Percentiles rank a stretch among this genome's conserved stretches.
phyloP scores from a whole-genome alignment of 2,888 invertebrate genomes.

The Automeris io region DNA sequence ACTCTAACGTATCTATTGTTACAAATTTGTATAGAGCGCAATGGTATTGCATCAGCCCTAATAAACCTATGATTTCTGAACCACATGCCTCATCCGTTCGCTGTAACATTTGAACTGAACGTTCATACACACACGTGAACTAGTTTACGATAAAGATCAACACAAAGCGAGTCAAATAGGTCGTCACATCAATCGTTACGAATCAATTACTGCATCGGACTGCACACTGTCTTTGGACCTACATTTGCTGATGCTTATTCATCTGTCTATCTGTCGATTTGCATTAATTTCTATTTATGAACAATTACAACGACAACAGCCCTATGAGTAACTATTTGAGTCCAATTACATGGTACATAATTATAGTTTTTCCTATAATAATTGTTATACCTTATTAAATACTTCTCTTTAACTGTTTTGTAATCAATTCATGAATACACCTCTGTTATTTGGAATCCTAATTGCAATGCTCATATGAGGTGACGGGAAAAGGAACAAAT shows the following conservation, averaged over 20 bases:
- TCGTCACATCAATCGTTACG: slow-evolving; percentile 26
- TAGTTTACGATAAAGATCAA: slow-evolving; percentile 48
- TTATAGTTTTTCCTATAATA: too few relatives aligned
- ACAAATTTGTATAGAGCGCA: too few relatives aligned
- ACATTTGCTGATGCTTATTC: slow-evolving; percentile 2
- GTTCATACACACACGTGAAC: slow-evolving; percentile 23
- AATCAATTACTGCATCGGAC: slow-evolving; percentile 13
- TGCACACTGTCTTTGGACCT: slow-evolving; percentile 5
- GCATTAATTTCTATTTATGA: background rate
- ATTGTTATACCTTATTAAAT: too few relatives aligned
- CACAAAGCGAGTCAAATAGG: slow-evolving; percentile 25
- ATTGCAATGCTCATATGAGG: too few relatives aligned
- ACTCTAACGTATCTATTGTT: too few relatives aligned
- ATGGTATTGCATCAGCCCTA: slow-evolving; percentile 28
- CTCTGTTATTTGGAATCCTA: too few relatives aligned
- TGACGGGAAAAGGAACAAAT: too few relatives aligned
- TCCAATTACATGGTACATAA: too few relatives aligned
- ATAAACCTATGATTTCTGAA: background rate
- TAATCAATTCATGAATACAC: too few relatives aligned
- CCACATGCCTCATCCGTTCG: slow-evolving; percentile 27
- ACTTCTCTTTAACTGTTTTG: too few relatives aligned
- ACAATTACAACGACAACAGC: too few relatives aligned
- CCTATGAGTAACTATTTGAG: too few relatives aligned
- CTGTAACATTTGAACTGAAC: slow-evolving; percentile 19
- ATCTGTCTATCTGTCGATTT: background rate